A percentile compares a stretch with the other conserved stretches of the same genome.
These are phyloP conservation scores for Salvelinus sp. DNA, from an alignment of 2,113 vertebrate genomes.

Conservation along the genomic window DNA sequence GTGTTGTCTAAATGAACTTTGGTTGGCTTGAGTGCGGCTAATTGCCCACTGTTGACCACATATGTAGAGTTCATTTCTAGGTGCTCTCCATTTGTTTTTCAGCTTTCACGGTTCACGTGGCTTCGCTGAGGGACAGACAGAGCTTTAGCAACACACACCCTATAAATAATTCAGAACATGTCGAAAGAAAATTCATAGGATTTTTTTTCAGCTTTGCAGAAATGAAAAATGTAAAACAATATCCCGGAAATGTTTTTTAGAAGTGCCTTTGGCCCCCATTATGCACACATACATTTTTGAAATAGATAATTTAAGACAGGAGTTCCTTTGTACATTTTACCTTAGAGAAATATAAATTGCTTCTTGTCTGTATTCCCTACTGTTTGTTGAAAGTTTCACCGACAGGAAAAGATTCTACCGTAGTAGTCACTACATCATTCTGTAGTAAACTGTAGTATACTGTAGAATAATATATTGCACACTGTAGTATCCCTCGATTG, in stretches of 20 bases:
- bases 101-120: constrained; percentile 13
- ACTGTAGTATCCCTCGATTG: too few relatives aligned
- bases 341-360: background rate
- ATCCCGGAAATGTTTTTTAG: constrained; percentile 1
- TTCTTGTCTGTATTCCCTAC: background rate
- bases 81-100: constrained; percentile 19
- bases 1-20: background rate
- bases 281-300: background rate
- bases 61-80: constrained; percentile 8
- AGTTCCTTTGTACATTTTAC: background rate
- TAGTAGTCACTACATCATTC: too few relatives aligned
- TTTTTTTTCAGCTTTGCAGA: background rate
- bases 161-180: constrained; percentile 33
- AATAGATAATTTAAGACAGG: constrained; percentile 6
- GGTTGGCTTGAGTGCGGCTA: constrained; percentile 13
- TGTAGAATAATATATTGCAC: too few relatives aligned
- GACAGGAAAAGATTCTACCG: background rate
- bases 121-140: background rate
- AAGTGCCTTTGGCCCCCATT: background rate
- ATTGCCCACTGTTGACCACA: constrained; percentile 12
- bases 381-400: background rate
- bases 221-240: constrained; percentile 6
- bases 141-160: constrained; percentile 19
- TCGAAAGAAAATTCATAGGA: background rate
- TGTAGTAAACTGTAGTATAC: too few relatives aligned